Base-by-base conservation (phyloP, 1,140 invertebrate genomes). In the Neoseiulus cucumeris region DNA sequence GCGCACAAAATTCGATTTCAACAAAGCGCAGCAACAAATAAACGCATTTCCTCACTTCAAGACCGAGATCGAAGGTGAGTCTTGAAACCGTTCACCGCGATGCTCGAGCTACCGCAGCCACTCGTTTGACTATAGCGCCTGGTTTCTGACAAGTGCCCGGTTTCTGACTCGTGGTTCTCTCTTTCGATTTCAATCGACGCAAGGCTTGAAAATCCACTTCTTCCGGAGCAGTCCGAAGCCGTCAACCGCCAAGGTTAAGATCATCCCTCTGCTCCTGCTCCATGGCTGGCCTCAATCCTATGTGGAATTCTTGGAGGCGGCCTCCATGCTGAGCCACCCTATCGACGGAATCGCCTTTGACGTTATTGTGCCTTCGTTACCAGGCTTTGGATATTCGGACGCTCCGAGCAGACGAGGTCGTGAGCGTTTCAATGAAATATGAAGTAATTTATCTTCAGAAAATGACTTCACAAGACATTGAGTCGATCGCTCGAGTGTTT, bases 211-310 rank as follows among this genome's bases (percentile, higher is more conserved):
- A 66, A 70, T n/a, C 51, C 45, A 67, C n/a, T 68, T 68, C 1
- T 25, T 70, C 12, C 22, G 68, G 45, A 45, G n/a, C 33, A 28
- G 4, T 4, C 5, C 14, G 18, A 14, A 18, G 66, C 17, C 17
- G 6, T 20, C 4, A 20, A 14, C 18, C 7, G 30, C 28, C 22
- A 5, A 67, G 59, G 6, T 71, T 0, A 68, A 68, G 44, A 65
- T 82, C 0, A 68, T 85, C 2, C 87, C 87, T 0, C 45, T 91
- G 25, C 71, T 93, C 0, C 25, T 94, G 0, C 70, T 89, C 4
- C 89, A 94, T 72, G 90, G 91, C 17, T 95, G 90, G 91, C 91
- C 91, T 1, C 89, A 88, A 0, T 87, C 86, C 0, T 79, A 91
- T 1, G 78, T 85, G 9, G 89, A 93, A 74, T 92, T 91, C 73